phyloP scores from a whole-genome alignment of 2,888 invertebrate species.

The Ditula angustiorana region DNA sequence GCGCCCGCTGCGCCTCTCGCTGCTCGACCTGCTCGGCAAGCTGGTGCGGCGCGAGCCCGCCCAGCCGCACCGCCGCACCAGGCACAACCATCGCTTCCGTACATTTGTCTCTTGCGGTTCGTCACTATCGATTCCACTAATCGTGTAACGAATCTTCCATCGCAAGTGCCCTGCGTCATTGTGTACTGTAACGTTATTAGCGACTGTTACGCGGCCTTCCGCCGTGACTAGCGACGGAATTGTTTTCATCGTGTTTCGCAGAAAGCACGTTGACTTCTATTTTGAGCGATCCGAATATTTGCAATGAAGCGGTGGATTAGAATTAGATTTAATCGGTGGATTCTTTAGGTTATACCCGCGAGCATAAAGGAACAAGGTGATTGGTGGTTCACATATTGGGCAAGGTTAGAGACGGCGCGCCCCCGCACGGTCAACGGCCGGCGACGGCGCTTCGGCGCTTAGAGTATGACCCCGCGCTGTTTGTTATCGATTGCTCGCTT shows the following conservation, averaged over 20 bases:
- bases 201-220: conserved; percentile 36
- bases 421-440: conserved; percentile 79
- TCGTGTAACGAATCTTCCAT: conserved; percentile 47
- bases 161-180: conserved; percentile 45
- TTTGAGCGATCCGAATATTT: background rate
- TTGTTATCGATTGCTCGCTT: conserved; percentile 75
- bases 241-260: conserved; percentile 48
- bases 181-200: conserved; percentile 38
- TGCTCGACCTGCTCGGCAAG: conserved; percentile 87
- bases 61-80: conserved; percentile 73
- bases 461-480: conserved; percentile 65
- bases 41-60: conserved; percentile 84
- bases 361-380: conserved; percentile 23
- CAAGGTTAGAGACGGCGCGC: conserved; percentile 74
- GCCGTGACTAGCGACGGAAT: conserved; percentile 44
- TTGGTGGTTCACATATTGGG: conserved; percentile 50
- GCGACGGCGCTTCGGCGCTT: conserved; percentile 67
- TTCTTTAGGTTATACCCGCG: conserved; percentile 2
- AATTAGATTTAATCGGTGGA: no score
- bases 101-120: conserved; percentile 82
- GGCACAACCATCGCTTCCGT: conserved; percentile 85
- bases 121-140: conserved; percentile 57
- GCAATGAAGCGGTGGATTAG: background rate
- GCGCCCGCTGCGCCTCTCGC: conserved; percentile 89
- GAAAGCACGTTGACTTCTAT: conserved; percentile 15